Percentiles rank a stretch among this genome's conserved stretches.
phyloP scores from a whole-genome alignment of 2,888 invertebrate genomes.

The Leptarthrus brevirostris region DNA sequence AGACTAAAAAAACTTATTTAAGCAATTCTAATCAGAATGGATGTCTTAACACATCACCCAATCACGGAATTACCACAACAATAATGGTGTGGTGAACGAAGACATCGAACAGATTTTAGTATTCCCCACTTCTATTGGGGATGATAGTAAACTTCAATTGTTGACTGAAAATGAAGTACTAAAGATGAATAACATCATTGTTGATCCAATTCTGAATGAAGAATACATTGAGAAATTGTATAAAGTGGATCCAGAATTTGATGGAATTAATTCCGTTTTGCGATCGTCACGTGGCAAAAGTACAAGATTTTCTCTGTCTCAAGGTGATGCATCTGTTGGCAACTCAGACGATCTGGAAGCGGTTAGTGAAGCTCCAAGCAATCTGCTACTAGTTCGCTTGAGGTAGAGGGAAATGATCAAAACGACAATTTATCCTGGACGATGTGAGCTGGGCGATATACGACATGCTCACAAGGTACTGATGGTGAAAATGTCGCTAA shows the following conservation, averaged over 20 bases:
- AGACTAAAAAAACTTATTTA: slow-evolving; percentile 50
- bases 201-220: slow-evolving; percentile 56
- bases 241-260: slow-evolving; percentile 54
- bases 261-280: slow-evolving; percentile 61
- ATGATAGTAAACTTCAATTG: slow-evolving; percentile 74
- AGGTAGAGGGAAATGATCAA: slow-evolving; percentile 88
- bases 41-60: slow-evolving; percentile 57
- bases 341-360: slow-evolving; percentile 95
- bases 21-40: slow-evolving; percentile 23
- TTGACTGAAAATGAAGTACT: slow-evolving; percentile 75
- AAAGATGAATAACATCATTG: slow-evolving; percentile 65
- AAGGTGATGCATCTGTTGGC: slow-evolving; percentile 92
- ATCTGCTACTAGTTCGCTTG: slow-evolving; percentile 90
- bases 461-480: slow-evolving; percentile 92
- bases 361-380: slow-evolving; percentile 94
- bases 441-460: slow-evolving; percentile 96
- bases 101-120: slow-evolving; percentile 73
- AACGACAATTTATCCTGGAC: slow-evolving; percentile 95
- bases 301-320: slow-evolving; percentile 82
- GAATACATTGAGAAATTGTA: slow-evolving; percentile 61
- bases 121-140: slow-evolving; percentile 73
- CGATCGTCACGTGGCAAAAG: slow-evolving; percentile 70
- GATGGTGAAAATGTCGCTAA: slow-evolving; percentile 76
- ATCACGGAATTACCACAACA: slow-evolving; percentile 58
- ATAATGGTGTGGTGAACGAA: slow-evolving; percentile 50